Conservation (phyloP, 2,113 vertebrate species). For the Prinia subflava region DNA sequence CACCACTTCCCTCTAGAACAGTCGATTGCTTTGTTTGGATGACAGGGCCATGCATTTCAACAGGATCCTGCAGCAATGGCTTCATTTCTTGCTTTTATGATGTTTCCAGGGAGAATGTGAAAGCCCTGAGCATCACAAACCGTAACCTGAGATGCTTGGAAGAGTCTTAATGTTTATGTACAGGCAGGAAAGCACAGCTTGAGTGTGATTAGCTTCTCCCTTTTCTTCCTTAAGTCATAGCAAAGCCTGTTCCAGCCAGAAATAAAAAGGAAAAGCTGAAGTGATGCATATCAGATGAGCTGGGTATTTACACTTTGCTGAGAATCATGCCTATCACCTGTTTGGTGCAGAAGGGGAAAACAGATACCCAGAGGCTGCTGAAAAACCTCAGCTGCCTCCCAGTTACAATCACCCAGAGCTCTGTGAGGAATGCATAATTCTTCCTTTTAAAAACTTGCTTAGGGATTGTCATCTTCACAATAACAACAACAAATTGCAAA, state of each 20-base stretch:
- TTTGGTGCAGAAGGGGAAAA: background rate
- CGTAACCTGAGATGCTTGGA: background rate
- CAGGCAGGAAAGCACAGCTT: slow-evolving; percentile 11
- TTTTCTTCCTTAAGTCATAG: background rate
- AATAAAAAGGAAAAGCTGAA: background rate
- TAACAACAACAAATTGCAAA: background rate
- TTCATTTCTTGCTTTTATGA: background rate
- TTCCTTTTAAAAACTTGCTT: background rate
- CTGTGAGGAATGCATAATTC: background rate
- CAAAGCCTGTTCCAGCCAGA: background rate
- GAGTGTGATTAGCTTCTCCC: background rate
- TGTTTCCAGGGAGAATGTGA: background rate
- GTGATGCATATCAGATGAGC: background rate
- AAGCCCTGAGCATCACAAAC: background rate
- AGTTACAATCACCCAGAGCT: background rate
- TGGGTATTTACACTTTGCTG: background rate
- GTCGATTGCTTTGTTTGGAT: background rate
- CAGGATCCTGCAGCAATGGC: background rate
- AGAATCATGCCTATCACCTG: background rate
- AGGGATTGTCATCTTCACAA: background rate
- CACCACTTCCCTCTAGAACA: background rate
- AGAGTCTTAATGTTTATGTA: background rate
- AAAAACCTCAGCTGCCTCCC: background rate
- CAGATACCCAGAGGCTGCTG: background rate
- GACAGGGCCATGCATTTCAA: background rate